Evolutionary conservation across 2,797 vertebrate species (phyloP), one percentile per base, ranked within the genome.

Genomic region (Arremon aurantiirostris): DNA sequence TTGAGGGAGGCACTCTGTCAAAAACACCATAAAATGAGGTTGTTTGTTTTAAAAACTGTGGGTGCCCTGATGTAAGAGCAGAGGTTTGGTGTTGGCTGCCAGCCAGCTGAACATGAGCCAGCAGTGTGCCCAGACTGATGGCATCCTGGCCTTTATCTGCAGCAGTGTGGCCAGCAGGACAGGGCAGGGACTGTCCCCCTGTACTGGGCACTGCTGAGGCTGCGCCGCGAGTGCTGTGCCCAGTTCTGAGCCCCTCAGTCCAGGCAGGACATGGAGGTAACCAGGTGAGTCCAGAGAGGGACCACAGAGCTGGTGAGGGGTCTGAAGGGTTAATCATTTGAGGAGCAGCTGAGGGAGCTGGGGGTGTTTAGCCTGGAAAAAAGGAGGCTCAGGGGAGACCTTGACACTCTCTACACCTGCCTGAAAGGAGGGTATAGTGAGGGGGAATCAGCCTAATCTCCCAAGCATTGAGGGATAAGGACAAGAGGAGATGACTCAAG

Each of bases 201-300:
- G 52, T 41, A 5, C 34, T 53, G 3, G 18, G 34, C 39, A 32
- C 59, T 78, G 52, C 22, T 0, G 0, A 65, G 30, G 39, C 52
- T 47, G 23, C 26, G 17, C 27, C 39, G 53, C 0, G 0, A 60
- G 27, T 66, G 13, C 32, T 42, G 9, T 66, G 12, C 30, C 27
- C 47, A 30, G 9, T 42, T 72, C 47, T 60, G 53, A 17, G 53
- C 16, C 46, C 27, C 27, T 47, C 32, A 47, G 3, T 28, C 30
- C 60, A 55, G 41, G 46, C 42, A 28, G 46, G 34, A 12, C 8
- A 13, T 6, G 11, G 34, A 72, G 34, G 59, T 59, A 11, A 50
- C 13, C 11, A 34, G 6, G 32, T 2, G 16, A 41, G 46, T 46
- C 46, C 34, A 41, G 66, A 71, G 59, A 47, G 65, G 34, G 11